These are phyloP conservation scores for Ophion slaviceki DNA, from an alignment of 2,888 invertebrate genomes.

Conservation along the genomic window DNA sequence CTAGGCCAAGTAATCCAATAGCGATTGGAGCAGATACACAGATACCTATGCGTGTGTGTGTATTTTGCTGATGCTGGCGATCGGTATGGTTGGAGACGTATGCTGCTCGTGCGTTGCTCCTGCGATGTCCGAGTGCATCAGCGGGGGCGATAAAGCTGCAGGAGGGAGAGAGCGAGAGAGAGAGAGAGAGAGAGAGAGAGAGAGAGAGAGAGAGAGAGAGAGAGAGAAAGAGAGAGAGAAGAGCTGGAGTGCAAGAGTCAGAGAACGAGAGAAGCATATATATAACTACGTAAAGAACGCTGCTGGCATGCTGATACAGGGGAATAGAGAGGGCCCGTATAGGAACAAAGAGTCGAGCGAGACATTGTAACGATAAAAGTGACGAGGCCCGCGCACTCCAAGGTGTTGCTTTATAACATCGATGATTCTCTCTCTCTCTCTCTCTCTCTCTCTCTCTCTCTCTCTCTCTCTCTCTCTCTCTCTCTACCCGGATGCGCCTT, in stretches of 20 bases:
- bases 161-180: constrained; percentile 10
- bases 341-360: constrained; percentile 60
- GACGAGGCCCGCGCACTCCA: constrained; percentile 6
- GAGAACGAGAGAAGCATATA: constrained; percentile 56
- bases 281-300: constrained; percentile 47
- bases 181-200: constrained; percentile 31
- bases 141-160: constrained; percentile 17
- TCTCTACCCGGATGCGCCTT: constrained; percentile 36
- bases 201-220: constrained; percentile 31
- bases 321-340: constrained; percentile 8
- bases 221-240: constrained; percentile 25
- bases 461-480: too few species aligned
- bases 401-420: constrained; percentile 18
- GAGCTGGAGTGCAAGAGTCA: constrained; percentile 31
- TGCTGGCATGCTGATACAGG: constrained; percentile 58
- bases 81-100: constrained; percentile 38
- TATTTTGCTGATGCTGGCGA: constrained; percentile 35
- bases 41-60: background rate
- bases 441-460: too few species aligned
- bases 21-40: constrained; percentile 10
- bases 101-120: constrained; percentile 53
- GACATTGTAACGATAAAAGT: constrained; percentile 57
- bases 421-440: constrained; percentile 23
- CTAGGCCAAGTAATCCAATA: constrained; percentile 6
- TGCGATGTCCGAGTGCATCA: constrained; percentile 40